A percentile compares a stretch with the other conserved stretches of the same genome.
Conservation (phyloP, 2,888 invertebrate species). For the Luffia ferchaultella region DNA sequence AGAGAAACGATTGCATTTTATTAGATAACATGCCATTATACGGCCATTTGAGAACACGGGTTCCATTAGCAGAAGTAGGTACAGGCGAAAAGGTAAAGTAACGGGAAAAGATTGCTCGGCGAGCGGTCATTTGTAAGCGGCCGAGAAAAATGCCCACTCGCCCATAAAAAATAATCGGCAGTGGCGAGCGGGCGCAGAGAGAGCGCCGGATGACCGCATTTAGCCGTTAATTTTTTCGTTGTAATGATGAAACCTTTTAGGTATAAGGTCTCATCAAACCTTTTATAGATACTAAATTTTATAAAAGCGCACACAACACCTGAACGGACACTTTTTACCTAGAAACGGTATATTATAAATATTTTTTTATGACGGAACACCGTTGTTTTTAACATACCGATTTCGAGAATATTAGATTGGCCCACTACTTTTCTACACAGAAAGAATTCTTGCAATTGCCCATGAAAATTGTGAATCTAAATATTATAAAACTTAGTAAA, state of each 20-base stretch:
- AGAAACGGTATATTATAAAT: too few relatives aligned
- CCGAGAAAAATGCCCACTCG: slow-evolving; percentile 53
- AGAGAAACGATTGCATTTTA: background rate
- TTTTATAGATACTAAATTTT: background rate
- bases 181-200: background rate
- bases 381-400: too few relatives aligned
- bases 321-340: background rate
- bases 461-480: too few relatives aligned
- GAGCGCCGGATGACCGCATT: slow-evolving; percentile 3
- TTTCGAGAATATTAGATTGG: too few relatives aligned
- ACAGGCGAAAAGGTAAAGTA: slow-evolving; percentile 47
- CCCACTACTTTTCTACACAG: too few relatives aligned
- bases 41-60: background rate
- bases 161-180: slow-evolving; percentile 49
- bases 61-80: slow-evolving; percentile 34
- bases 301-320: background rate
- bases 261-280: background rate
- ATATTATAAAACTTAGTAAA: too few relatives aligned
- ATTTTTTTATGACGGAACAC: too few relatives aligned
- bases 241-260: background rate
- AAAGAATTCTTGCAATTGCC: too few relatives aligned
- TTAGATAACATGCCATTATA: background rate
- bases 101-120: slow-evolving; percentile 45
- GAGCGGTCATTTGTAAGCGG: slow-evolving; percentile 58
- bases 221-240: slow-evolving; percentile 1